A percentile compares a stretch with the other conserved stretches of the same genome.
phyloP scores from a whole-genome alignment of 2,888 invertebrate genomes.

The Cetonia aurata region DNA sequence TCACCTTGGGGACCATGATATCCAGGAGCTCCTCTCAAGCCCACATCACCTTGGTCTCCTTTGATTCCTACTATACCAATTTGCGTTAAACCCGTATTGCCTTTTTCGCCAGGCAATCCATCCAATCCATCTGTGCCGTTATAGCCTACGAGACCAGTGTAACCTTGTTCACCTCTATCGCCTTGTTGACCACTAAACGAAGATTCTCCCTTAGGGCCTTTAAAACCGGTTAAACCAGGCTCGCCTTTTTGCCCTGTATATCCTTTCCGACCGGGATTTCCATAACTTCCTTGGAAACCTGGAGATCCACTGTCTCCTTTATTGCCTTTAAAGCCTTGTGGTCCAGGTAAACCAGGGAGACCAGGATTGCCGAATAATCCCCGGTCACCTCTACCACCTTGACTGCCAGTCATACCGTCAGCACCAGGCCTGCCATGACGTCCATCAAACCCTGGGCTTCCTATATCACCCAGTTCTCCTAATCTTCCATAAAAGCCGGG shows the following conservation, averaged over 20 bases:
- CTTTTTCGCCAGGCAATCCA: slow-evolving; percentile 71
- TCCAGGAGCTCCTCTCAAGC: slow-evolving; percentile 66
- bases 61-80: slow-evolving; percentile 65
- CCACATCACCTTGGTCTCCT: slow-evolving; percentile 75
- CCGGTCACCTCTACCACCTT: slow-evolving; percentile 66
- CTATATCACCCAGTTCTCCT: slow-evolving; percentile 50
- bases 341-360: slow-evolving; percentile 64
- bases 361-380: slow-evolving; percentile 60
- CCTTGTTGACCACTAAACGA: slow-evolving; percentile 75
- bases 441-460: slow-evolving; percentile 61
- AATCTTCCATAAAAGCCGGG: slow-evolving; percentile 55
- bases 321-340: slow-evolving; percentile 61
- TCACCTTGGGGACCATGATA: slow-evolving; percentile 51
- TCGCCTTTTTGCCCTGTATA: slow-evolving; percentile 60
- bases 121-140: slow-evolving; percentile 71
- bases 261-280: slow-evolving; percentile 57
- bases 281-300: slow-evolving; percentile 67
- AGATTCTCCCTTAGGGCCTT: slow-evolving; percentile 70
- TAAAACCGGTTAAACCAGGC: slow-evolving; percentile 62
- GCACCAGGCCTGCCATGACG: slow-evolving; percentile 49
- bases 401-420: slow-evolving; percentile 64
- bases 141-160: slow-evolving; percentile 67
- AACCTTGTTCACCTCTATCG: slow-evolving; percentile 70
- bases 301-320: slow-evolving; percentile 64
- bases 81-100: slow-evolving; percentile 62